Conservation (phyloP, 2,113 vertebrate genomes). For the Cyanocitta stelleri region DNA sequence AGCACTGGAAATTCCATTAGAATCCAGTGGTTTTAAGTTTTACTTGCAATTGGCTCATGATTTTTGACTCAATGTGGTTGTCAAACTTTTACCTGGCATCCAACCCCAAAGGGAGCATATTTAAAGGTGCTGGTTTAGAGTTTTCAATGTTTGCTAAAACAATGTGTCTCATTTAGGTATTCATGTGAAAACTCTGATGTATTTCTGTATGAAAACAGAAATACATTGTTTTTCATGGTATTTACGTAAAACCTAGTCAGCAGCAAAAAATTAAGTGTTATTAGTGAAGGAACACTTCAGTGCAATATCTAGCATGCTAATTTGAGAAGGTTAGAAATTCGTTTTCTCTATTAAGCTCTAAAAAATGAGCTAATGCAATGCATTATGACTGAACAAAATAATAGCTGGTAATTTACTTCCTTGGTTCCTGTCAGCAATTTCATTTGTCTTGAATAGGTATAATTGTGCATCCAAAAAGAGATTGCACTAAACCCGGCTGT, state of each 20-base stretch:
- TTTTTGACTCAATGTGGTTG: background rate
- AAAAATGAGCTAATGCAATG: background rate
- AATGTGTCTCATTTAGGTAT: background rate
- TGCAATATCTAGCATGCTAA: background rate
- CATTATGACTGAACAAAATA: background rate
- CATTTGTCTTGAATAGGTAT: background rate
- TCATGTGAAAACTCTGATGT: background rate
- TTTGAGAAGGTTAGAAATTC: constrained; percentile 3
- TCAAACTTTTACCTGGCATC: background rate
- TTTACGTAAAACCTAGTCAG: background rate
- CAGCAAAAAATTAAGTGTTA: background rate
- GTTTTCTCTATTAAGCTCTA: background rate
- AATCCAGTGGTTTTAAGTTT: background rate
- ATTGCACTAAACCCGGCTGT: background rate
- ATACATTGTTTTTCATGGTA: background rate
- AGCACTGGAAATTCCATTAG: background rate
- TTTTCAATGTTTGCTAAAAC: background rate
- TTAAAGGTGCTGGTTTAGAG: background rate
- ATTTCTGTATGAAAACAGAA: background rate
- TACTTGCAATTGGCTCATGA: background rate
- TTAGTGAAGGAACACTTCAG: background rate
- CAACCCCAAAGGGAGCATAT: background rate
- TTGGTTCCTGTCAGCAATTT: constrained; percentile 21
- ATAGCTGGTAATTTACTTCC: constrained; percentile 16
- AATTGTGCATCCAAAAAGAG: background rate